These are phyloP conservation scores for Sinocyclocheilus rhinocerous DNA, from an alignment of 2,113 vertebrate species.

Conservation along the genomic window DNA sequence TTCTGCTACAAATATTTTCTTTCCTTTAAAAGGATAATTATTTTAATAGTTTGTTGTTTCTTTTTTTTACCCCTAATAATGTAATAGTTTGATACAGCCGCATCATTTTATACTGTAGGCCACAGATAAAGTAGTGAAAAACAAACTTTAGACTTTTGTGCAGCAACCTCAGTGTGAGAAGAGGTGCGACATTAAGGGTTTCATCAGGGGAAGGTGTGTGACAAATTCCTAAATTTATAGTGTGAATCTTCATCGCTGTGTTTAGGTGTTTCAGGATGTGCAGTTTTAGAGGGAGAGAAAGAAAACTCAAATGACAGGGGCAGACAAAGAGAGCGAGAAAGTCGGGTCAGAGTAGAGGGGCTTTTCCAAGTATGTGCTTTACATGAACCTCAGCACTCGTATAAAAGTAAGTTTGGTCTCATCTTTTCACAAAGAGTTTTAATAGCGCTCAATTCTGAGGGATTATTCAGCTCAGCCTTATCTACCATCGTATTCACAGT, in stretches of 20 bases:
- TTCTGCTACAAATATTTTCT: too few relatives aligned
- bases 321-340: background rate
- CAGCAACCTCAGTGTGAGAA: background rate
- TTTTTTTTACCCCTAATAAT: background rate
- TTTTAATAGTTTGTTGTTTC: too few relatives aligned
- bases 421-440: conserved; percentile 13
- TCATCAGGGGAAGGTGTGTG: background rate
- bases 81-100: background rate
- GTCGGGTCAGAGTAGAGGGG: background rate
- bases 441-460: conserved; percentile 17
- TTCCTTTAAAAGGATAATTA: too few relatives aligned
- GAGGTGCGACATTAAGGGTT: background rate
- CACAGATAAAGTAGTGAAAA: background rate
- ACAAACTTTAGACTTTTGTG: background rate
- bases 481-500: conserved; percentile 5
- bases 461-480: conserved; percentile 12
- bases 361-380: background rate
- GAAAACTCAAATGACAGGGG: background rate
- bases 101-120: background rate
- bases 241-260: background rate
- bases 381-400: conserved; percentile 6
- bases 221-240: conserved; percentile 21
- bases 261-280: conserved; percentile 17
- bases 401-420: conserved; percentile 18
- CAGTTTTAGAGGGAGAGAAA: background rate